A percentile compares a stretch with the other conserved stretches of the same genome.
Conservation (phyloP, 2,113 vertebrate genomes). For the Eulemur macaco region DNA sequence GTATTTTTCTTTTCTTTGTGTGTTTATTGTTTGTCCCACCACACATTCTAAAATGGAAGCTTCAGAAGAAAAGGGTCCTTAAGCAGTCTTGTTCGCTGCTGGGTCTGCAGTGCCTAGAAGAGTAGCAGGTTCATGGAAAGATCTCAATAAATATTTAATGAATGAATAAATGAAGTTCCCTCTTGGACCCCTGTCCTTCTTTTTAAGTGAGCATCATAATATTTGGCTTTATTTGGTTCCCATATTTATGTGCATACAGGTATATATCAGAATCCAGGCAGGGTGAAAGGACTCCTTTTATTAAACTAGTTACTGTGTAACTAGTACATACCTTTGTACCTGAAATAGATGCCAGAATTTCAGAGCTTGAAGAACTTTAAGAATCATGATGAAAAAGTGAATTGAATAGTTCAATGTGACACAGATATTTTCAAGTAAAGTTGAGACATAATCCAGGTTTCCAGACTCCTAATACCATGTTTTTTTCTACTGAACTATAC, state of each 20-base stretch:
- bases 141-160: background rate
- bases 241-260: background rate
- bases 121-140: background rate
- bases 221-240: background rate
- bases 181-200: background rate
- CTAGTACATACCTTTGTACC: background rate
- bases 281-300: background rate
- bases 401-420: background rate
- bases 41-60: background rate
- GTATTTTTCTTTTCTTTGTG: background rate
- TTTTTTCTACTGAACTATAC: background rate
- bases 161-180: background rate
- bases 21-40: background rate
- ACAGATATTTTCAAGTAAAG: background rate
- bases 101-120: background rate
- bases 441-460: background rate
- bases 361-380: background rate
- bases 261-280: background rate
- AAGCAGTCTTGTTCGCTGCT: background rate
- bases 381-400: background rate
- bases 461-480: background rate
- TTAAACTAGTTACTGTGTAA: background rate
- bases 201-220: background rate
- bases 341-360: conserved; percentile 6
- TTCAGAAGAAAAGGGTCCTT: background rate